These are phyloP conservation scores for Dryomyza anilis DNA, from an alignment of 2,888 invertebrate species.

Conservation along the genomic window DNA sequence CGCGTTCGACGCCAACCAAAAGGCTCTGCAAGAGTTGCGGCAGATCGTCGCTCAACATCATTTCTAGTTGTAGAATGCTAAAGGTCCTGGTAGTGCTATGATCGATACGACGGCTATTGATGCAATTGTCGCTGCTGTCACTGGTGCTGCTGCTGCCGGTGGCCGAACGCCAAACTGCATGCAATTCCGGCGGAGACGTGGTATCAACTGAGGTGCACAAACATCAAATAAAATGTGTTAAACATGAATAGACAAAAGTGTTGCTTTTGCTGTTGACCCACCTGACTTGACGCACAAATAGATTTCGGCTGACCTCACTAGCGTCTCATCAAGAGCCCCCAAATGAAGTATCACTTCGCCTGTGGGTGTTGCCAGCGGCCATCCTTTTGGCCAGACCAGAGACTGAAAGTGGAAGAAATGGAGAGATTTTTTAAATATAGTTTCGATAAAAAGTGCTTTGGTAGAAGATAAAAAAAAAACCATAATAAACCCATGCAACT, in stretches of 20 bases:
- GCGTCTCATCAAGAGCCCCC: constrained; percentile 67
- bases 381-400: constrained; percentile 67
- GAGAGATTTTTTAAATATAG: too few species aligned
- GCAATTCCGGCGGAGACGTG: constrained; percentile 44
- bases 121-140: constrained; percentile 37
- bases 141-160: too few species aligned
- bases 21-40: constrained; percentile 70
- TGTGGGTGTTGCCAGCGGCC: constrained; percentile 69
- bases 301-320: constrained; percentile 68
- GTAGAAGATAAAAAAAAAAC: too few species aligned
- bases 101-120: constrained; percentile 54
- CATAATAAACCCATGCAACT: too few species aligned
- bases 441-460: too few species aligned
- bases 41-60: constrained; percentile 63
- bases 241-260: not conserved
- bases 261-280: constrained; percentile 25
- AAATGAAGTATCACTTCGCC: constrained; percentile 70
- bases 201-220: constrained; percentile 38
- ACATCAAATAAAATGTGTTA: not conserved
- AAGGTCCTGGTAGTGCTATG: constrained; percentile 47
- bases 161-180: constrained; percentile 57
- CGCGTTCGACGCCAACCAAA: constrained; percentile 72
- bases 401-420: constrained; percentile 62
- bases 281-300: constrained; percentile 67
- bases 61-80: constrained; percentile 58